Conservation (phyloP, 2,113 vertebrate genomes). For the Corythornis madagascariensis region DNA sequence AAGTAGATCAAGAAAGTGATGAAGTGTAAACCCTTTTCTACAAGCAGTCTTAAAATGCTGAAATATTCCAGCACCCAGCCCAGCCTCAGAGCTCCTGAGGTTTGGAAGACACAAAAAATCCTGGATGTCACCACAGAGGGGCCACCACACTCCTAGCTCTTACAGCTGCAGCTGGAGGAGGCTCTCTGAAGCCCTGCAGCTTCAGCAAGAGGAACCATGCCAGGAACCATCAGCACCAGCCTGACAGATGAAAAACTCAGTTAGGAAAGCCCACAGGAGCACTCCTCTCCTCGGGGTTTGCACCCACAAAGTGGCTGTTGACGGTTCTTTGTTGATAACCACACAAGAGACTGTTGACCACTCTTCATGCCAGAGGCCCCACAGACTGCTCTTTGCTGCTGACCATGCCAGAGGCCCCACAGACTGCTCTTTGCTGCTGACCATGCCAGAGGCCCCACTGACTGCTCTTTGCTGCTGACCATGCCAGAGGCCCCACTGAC, state of each 20-base stretch:
- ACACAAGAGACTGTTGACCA: neutral
- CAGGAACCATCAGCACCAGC: fast-evolving
- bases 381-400: neutral
- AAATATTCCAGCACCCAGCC: neutral
- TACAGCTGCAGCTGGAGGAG: fast-evolving
- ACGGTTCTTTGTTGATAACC: neutral
- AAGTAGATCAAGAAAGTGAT: neutral
- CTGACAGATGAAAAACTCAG: neutral
- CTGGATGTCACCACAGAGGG: neutral
- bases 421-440: neutral
- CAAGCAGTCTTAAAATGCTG: neutral
- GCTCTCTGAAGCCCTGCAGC: neutral
- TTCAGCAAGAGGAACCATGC: neutral
- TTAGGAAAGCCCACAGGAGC: neutral
- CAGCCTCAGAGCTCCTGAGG: fast-evolving
- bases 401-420: neutral
- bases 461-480: neutral
- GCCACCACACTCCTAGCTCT: too few relatives aligned
- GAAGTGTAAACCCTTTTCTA: neutral
- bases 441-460: neutral
- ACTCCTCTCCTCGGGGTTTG: neutral
- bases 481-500: neutral
- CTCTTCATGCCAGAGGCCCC: neutral
- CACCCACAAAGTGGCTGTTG: neutral
- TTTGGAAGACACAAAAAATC: neutral